These are phyloP conservation scores for Carduelis carduelis DNA, from an alignment of 2,797 vertebrate species.

Conservation along the genomic window DNA sequence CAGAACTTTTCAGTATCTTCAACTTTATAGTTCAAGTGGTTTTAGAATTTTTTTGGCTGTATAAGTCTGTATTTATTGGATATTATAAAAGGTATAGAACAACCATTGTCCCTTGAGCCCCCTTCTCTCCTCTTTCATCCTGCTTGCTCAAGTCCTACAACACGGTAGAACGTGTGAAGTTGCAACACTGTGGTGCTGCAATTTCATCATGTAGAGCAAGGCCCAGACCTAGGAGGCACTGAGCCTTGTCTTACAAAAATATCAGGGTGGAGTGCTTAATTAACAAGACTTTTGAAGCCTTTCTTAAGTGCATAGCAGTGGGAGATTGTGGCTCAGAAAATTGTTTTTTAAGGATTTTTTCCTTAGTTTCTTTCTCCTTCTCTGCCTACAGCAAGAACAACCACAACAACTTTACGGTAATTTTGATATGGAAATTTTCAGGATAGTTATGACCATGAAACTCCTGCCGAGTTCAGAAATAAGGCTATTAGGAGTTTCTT, in stretches of 20 bases:
- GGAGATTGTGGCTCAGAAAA: not conserved
- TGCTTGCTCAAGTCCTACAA: not conserved
- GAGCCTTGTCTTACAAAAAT: not conserved
- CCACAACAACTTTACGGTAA: conserved; percentile 21
- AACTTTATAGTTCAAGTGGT: not conserved
- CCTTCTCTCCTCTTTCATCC: not conserved
- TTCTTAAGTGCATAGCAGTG: not conserved
- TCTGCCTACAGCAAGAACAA: conserved; percentile 1
- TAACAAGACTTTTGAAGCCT: not conserved
- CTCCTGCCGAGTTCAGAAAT: conserved; percentile 33
- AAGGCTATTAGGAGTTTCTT: conserved; percentile 42
- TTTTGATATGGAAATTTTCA: conserved; percentile 28
- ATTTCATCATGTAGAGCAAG: not conserved
- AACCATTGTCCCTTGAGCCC: not conserved
- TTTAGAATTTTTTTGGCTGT: not conserved
- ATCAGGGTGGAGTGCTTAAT: not conserved
- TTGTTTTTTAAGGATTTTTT: not conserved
- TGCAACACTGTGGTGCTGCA: not conserved
- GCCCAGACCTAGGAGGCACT: not conserved
- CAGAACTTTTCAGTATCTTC: not conserved
- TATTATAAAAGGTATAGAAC: not conserved
- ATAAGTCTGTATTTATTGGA: not conserved
- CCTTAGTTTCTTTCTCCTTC: not conserved
- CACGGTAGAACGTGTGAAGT: accelerated
- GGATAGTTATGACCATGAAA: conserved; percentile 6